phyloP scores from a whole-genome alignment of 2,888 invertebrate species.

The Sympetrum striolatum region DNA sequence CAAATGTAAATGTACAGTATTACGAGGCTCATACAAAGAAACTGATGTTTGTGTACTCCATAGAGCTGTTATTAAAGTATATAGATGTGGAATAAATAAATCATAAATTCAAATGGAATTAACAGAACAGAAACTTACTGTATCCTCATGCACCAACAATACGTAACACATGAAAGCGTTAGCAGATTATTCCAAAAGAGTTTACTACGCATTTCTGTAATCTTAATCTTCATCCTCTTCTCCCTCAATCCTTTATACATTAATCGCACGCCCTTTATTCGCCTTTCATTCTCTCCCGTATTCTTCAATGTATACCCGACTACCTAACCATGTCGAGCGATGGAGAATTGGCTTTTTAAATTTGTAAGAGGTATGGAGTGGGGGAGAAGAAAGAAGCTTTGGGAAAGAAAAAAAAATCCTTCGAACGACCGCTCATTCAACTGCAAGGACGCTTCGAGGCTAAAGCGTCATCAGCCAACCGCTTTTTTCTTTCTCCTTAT shows the following conservation, averaged over 20 bases:
- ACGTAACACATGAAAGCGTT: too few species aligned
- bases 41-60: too few species aligned
- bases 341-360: not conserved
- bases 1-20: too few species aligned
- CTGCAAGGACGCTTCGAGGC: not conserved
- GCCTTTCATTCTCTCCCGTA: not conserved
- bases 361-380: not conserved
- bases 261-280: not conserved
- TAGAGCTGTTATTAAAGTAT: too few species aligned
- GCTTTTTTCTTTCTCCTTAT: not conserved
- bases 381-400: not conserved
- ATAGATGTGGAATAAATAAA: too few species aligned
- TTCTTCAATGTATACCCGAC: not conserved
- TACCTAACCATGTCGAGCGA: not conserved
- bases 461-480: not conserved
- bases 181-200: too few species aligned
- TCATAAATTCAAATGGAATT: too few species aligned
- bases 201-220: too few species aligned
- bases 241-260: not conserved
- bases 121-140: too few species aligned
- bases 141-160: too few species aligned
- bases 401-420: not conserved
- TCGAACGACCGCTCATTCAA: not conserved
- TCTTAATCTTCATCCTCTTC: not conserved
- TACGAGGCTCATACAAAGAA: too few species aligned